Base-by-base conservation (phyloP, 2,113 vertebrate genomes). In the Lethenteron camtschaticum region DNA sequence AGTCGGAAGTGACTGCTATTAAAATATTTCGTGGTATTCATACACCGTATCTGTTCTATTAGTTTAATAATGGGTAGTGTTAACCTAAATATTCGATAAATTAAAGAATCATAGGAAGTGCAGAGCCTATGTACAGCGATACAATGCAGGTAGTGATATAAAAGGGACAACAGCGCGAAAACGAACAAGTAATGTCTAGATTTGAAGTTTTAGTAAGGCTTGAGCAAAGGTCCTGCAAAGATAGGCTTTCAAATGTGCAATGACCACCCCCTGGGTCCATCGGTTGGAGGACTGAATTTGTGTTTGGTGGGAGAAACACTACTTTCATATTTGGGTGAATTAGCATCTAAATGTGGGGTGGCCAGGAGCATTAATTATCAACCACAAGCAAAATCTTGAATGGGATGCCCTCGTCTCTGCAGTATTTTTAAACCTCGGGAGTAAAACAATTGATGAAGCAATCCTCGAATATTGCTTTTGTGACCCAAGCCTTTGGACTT, bases 321-420 rank as follows among this genome's bases (percentile, higher is more conserved):
- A 69, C 58, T 57, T 70, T 73, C 12, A 73, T 20, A 24, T 55
- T 63, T 10, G 66, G 68, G 55, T 73, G 70, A 66, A 68, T 58
- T 58, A 57, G 71, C 24, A 56, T 57, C 70, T 13, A 71, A 18
- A 56, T 68, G 60, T 63, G 59, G 8, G 12, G 20, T 73, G 70
- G 13, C 72, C 72, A n/a, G 72, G 72, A 58, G 70, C 72, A 73
- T 73, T 72, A 41, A 41, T 41, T 6, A 72, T 69, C 68, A 69
- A 73, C 18, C 11, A 73, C 13, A 12, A 73, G 58, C 14, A 69
- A 41, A 56, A 71, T 73, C 57, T 69, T 73, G 71, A 71, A 71
- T 63, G 63, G 72, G 9, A 69, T 58, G 24, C 13, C 24, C 12
- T 72, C 58, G 11, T 72, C 70, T 68, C 63, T 58, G 20, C 72